These are phyloP conservation scores for Cacatua alba DNA, from an alignment of 2,113 vertebrate species.

Conservation along the genomic window DNA sequence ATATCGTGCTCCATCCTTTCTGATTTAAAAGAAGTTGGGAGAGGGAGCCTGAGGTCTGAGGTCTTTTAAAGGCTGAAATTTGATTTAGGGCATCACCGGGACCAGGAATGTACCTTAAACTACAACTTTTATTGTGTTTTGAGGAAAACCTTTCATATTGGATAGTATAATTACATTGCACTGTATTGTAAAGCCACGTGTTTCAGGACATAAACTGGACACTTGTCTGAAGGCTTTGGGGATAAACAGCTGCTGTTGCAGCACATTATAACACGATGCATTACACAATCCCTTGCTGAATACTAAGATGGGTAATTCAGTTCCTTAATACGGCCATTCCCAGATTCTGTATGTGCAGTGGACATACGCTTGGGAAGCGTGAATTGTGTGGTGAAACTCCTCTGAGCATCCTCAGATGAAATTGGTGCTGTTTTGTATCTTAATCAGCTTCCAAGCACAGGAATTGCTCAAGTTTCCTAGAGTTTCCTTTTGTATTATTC, in stretches of 20 bases:
- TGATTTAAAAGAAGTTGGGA: neutral
- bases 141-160: neutral
- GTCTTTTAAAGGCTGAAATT: neutral
- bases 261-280: fast-evolving
- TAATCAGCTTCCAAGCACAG: neutral
- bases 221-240: neutral
- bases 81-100: neutral
- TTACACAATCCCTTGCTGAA: neutral
- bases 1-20: neutral
- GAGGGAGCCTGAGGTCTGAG: neutral
- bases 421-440: neutral
- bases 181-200: neutral
- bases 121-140: neutral
- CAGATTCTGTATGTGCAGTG: neutral
- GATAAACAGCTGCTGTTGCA: neutral
- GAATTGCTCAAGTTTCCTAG: neutral
- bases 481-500: neutral
- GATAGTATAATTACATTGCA: neutral
- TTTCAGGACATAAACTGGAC: neutral
- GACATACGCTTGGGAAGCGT: fast-evolving
- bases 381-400: neutral
- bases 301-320: neutral
- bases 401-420: neutral
- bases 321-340: neutral
- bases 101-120: neutral